Evolutionary conservation across 92 coral and sea anemone genomes (phyloP).

Genomic region (Nematostella vectensis): DNA sequence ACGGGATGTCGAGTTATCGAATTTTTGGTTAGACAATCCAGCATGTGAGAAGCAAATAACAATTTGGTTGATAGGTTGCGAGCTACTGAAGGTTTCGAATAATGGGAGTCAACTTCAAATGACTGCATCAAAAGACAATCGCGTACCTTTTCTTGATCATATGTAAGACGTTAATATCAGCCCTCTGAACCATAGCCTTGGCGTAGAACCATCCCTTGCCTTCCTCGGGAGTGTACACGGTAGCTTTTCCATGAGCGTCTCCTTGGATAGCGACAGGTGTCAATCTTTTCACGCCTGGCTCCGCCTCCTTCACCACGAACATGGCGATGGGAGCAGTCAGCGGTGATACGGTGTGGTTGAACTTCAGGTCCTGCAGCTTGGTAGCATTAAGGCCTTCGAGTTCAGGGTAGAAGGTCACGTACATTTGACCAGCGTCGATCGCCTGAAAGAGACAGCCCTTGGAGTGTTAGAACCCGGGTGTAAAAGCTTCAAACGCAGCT

Average conservation of each 20-base stretch:
- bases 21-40: no score
- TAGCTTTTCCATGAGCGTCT: conserved; percentile 62
- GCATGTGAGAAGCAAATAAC: no score
- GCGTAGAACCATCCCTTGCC: conserved; percentile 95
- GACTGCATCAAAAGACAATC: no score
- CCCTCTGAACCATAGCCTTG: conserved; percentile 87
- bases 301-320: conserved; percentile 56
- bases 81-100: no score
- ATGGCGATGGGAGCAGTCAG: conserved; percentile 90
- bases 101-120: no score
- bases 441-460: conserved; percentile 56
- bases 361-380: conserved; percentile 47
- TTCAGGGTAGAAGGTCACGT: conserved; percentile 74
- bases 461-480: no score
- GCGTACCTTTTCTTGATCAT: conserved; percentile 62
- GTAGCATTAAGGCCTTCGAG: conserved; percentile 66
- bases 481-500: no score
- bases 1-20: no score
- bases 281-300: conserved; percentile 62
- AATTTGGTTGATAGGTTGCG: no score
- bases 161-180: conserved; percentile 80
- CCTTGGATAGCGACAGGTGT: conserved; percentile 85
- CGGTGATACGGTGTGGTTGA: conserved; percentile 71
- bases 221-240: conserved; percentile 70
- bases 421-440: conserved; percentile 65